phyloP scores from a whole-genome alignment of 2,113 vertebrate species.

The Heliornis fulica region DNA sequence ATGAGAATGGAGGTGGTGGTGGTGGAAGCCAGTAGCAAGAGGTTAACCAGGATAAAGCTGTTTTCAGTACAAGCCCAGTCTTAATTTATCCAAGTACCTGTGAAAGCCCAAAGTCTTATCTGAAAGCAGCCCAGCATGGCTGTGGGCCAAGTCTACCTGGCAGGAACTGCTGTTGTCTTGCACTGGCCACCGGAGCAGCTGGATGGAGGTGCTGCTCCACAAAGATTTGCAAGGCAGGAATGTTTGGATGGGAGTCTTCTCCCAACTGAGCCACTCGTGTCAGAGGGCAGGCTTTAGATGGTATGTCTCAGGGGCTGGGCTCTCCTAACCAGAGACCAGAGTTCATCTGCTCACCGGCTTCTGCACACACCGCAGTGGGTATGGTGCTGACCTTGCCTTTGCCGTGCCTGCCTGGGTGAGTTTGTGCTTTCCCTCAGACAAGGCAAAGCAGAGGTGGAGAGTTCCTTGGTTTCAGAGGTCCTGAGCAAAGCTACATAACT shows the following conservation, averaged over 20 bases:
- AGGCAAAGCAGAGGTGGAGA: not conserved
- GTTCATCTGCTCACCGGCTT: not conserved
- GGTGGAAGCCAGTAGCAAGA: not conserved
- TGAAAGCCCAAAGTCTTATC: not conserved
- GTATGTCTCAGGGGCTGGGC: not conserved
- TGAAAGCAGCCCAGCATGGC: not conserved
- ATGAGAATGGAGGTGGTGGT: not conserved
- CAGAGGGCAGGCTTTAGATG: not conserved
- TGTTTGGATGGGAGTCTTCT: not conserved
- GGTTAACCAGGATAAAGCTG: not conserved
- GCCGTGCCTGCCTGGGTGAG: not conserved
- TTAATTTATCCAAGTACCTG: not conserved
- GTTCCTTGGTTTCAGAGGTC: not conserved
- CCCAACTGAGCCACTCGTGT: not conserved
- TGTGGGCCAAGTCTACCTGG: not conserved
- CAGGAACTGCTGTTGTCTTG: not conserved
- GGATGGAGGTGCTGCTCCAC: not conserved
- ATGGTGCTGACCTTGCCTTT: not conserved
- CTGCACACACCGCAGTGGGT: not conserved
- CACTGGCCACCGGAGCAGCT: fast-evolving
- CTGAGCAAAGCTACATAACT: not conserved
- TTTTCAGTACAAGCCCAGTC: not conserved
- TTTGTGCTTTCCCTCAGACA: not conserved
- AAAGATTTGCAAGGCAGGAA: no score
- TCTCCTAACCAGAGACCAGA: not conserved